These are phyloP conservation scores for Tetragnatha montana DNA, from an alignment of 2,888 invertebrate genomes.

Conservation along the genomic window DNA sequence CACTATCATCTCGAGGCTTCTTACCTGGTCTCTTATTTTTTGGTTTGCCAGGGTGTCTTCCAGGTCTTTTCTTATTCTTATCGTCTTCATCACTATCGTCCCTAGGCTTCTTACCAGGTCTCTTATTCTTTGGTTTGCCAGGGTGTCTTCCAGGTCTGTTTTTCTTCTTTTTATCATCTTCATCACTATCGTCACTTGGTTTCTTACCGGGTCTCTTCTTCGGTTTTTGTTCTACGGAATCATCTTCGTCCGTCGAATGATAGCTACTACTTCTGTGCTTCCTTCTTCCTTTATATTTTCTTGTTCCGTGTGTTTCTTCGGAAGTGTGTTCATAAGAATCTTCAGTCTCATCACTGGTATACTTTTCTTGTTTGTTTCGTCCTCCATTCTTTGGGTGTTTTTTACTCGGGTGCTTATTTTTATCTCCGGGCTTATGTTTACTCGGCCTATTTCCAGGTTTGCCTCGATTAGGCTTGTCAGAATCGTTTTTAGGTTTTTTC, in stretches of 20 bases:
- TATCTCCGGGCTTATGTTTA: not conserved
- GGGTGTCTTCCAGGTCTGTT: not conserved
- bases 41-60: not conserved
- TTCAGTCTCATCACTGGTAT: not conserved
- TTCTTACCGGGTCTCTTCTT: not conserved
- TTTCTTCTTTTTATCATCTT: not conserved
- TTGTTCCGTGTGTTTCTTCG: slow-evolving; percentile 12
- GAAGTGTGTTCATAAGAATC: slow-evolving; percentile 2
- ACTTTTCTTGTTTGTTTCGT: not conserved
- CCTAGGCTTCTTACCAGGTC: too few relatives aligned
- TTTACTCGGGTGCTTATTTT: not conserved
- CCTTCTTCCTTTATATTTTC: slow-evolving; percentile 1
- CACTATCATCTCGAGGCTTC: not conserved
- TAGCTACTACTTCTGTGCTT: not conserved
- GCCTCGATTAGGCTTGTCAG: not conserved
- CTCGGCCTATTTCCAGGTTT: not conserved
- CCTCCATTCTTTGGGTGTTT: not conserved
- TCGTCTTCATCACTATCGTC: not conserved
- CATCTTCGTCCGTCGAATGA: not conserved
- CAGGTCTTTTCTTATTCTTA: not conserved
- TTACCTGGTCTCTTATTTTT: not conserved
- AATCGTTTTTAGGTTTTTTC: not conserved
- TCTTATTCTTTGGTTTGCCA: too few relatives aligned
- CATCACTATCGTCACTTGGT: not conserved
- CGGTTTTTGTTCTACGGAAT: too few relatives aligned